phyloP scores from a whole-genome alignment of 1,140 invertebrate genomes.

The Wasmannia auropunctata region DNA sequence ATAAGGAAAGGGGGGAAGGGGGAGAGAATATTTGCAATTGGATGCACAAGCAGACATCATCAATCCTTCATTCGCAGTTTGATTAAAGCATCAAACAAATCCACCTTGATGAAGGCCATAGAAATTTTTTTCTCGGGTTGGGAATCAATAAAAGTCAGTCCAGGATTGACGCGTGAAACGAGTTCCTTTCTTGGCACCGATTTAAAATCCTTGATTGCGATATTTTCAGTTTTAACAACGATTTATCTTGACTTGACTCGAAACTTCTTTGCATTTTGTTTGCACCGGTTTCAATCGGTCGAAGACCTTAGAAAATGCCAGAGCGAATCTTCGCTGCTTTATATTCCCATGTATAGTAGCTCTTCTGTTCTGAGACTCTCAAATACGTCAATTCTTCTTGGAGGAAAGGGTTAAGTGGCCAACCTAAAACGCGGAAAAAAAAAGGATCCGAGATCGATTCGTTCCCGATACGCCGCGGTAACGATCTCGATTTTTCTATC shows the following conservation, averaged over 20 bases:
- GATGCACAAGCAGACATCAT: not conserved
- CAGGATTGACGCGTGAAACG: slow-evolving; percentile 6
- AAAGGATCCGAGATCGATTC: slow-evolving; percentile 49
- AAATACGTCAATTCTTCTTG: slow-evolving; percentile 32
- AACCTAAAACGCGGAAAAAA: slow-evolving; percentile 18
- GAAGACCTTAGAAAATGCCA: not conserved
- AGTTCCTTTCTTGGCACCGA: slow-evolving; percentile 19
- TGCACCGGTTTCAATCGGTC: not conserved
- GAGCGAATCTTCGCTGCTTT: slow-evolving; percentile 4
- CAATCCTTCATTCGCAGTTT: slow-evolving; percentile 34
- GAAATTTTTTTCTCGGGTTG: slow-evolving; percentile 4
- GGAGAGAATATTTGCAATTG: not conserved
- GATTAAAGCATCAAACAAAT: slow-evolving; percentile 32
- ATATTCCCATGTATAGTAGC: slow-evolving; percentile 20
- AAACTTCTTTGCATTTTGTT: slow-evolving; percentile 14
- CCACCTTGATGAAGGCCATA: slow-evolving; percentile 23
- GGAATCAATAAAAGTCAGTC: slow-evolving; percentile 36
- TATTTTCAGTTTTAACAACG: slow-evolving; percentile 32
- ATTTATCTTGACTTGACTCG: slow-evolving; percentile 10
- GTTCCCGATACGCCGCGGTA: slow-evolving; percentile 49
- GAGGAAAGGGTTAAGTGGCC: slow-evolving; percentile 38
- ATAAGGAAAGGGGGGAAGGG: not conserved
- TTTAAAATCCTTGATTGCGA: slow-evolving; percentile 31
- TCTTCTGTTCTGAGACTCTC: slow-evolving; percentile 35
- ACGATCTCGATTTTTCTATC: slow-evolving; percentile 56